Percentiles rank a stretch among this genome's conserved stretches.
Conservation (phyloP, 2,888 invertebrate species). For the Linyphia triangularis region DNA sequence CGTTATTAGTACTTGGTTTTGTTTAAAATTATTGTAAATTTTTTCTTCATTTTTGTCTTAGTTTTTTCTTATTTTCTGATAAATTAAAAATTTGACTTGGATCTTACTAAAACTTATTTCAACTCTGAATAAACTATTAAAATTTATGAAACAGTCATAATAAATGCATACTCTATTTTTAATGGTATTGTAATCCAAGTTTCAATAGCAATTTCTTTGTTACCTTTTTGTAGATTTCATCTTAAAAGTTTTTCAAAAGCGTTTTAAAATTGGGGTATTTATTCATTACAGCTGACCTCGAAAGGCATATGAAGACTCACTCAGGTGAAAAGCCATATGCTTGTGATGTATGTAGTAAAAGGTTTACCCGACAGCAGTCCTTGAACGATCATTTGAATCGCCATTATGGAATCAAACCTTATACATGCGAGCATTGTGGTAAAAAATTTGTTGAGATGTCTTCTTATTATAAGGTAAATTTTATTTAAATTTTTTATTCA, state of each 20-base stretch:
- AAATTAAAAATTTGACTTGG: too few relatives aligned
- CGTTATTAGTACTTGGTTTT: too few relatives aligned
- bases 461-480: slow-evolving; percentile 77
- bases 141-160: too few relatives aligned
- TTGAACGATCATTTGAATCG: slow-evolving; percentile 80
- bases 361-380: slow-evolving; percentile 80
- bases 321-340: slow-evolving; percentile 80
- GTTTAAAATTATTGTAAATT: too few relatives aligned
- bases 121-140: too few relatives aligned
- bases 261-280: neutral
- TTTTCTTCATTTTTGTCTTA: too few relatives aligned
- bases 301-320: slow-evolving; percentile 79
- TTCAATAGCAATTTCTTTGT: neutral
- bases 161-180: neutral
- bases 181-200: neutral
- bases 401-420: slow-evolving; percentile 80
- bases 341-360: slow-evolving; percentile 80
- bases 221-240: neutral
- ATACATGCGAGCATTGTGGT: slow-evolving; percentile 79
- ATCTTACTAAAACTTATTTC: too few relatives aligned
- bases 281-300: slow-evolving; percentile 77
- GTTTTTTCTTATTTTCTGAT: too few relatives aligned
- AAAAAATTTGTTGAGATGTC: slow-evolving; percentile 79
- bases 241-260: neutral
- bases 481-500: neutral